phyloP scores from a whole-genome alignment of 2,113 vertebrate genomes.

The Malurus melanocephalus region DNA sequence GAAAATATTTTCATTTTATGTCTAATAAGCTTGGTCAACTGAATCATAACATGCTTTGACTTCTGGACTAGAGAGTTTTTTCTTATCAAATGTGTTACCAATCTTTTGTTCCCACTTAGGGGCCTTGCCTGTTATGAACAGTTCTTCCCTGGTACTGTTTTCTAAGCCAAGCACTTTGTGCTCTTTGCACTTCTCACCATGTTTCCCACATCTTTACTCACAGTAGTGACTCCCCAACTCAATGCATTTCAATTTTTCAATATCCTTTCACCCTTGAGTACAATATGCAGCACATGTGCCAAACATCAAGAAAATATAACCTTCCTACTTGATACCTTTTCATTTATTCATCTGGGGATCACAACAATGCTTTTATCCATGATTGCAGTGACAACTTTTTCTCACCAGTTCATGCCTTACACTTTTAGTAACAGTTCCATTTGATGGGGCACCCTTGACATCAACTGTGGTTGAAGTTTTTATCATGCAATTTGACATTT shows the following conservation, averaged over 20 bases:
- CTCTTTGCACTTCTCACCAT: background rate
- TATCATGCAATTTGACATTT: background rate
- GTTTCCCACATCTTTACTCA: background rate
- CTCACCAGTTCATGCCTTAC: background rate
- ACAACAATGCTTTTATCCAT: background rate
- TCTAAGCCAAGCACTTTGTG: background rate
- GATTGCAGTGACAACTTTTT: background rate
- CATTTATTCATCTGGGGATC: background rate
- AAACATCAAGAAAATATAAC: background rate
- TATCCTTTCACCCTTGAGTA: background rate
- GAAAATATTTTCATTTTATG: background rate
- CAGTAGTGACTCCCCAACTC: background rate
- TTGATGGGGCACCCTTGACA: background rate
- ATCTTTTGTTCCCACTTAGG: background rate
- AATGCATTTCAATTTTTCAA: background rate
- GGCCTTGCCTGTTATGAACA: fast-evolving
- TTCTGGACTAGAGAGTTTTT: background rate
- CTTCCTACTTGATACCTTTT: background rate
- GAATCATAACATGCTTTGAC: background rate
- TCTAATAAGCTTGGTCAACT: background rate
- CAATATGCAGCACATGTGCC: background rate
- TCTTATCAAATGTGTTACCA: background rate
- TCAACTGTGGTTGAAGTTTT: background rate
- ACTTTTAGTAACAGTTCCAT: background rate
- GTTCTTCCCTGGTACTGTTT: background rate